phyloP scores from a whole-genome alignment of 2,113 vertebrate species.

The Saccopteryx leptura region DNA sequence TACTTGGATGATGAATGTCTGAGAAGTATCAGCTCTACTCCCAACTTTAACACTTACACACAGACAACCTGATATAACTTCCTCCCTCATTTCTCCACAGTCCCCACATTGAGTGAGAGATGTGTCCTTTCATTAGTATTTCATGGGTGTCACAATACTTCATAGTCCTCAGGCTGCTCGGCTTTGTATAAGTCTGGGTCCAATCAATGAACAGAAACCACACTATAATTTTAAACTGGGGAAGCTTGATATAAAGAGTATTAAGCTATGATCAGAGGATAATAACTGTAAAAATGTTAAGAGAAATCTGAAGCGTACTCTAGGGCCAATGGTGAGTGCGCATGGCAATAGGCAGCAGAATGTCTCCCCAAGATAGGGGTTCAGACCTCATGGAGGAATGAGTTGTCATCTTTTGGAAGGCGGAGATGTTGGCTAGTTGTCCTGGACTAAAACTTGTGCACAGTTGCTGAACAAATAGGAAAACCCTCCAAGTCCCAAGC shows the following conservation, averaged over 20 bases:
- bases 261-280: not conserved
- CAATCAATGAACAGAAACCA: not conserved
- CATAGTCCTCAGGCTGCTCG: not conserved
- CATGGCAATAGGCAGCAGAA: not conserved
- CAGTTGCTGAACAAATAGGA: not conserved
- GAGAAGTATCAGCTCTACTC: not conserved
- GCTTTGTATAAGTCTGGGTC: not conserved
- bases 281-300: not conserved
- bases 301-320: not conserved
- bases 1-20: not conserved
- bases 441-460: not conserved
- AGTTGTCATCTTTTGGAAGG: rapidly evolving
- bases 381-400: not conserved
- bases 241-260: not conserved
- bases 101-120: not conserved
- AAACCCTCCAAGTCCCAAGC: not conserved
- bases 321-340: not conserved
- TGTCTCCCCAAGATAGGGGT: not conserved
- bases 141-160: not conserved
- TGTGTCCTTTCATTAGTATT: rapidly evolving
- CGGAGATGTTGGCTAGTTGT: not conserved
- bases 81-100: not conserved
- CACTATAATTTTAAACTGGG: not conserved
- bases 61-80: too few species aligned
- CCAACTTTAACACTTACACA: not conserved